Evolutionary conservation across 2,888 invertebrate species (phyloP), one percentile per base, ranked within the genome.

Genomic region (Podabrus alpinus): DNA sequence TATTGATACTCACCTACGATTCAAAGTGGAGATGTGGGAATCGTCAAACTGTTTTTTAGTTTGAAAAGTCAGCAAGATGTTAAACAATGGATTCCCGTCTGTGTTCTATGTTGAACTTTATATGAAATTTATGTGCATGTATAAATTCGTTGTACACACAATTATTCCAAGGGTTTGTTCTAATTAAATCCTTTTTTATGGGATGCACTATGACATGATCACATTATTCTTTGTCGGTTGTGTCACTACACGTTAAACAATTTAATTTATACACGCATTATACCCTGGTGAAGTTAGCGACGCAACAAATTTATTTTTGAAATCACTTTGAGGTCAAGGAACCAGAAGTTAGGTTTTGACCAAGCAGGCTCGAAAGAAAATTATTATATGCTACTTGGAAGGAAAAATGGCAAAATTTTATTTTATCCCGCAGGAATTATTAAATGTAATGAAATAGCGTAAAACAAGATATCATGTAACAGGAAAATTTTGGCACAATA

Each of bases 401-500:
- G 29, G 13, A 29, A 29, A 29, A 29, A 13, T 5, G 13, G 13
- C 13, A 64, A 64, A 62, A 68, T 61, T 62, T 21, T 59, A 64
- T 60, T 62, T 59, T 68, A 24, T 17, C 59, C 68, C 59, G 1
- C 9, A 68, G 68, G 68, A 72, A 72, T 68, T 69, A 72, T 66
- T 62, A 72, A 59, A 60, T 62, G 24, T 72, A 67, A 64, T 19
- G 68, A n/a, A 68, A 64, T 72, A 64, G 68, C 68, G 62, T 62
- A 64, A 68, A 72, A 68, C 68, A 68, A 72, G 72, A 72, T 72
- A 72, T 64, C 62, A 69, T 25, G 45, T 68, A 72, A 68, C 68
- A 69, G 64, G 72, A 72, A 72, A 72, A 68, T 59, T 72, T 59
- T 9, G n/a, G 68, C 17, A 72, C 72, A 72, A 72, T 72, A 72